Percentiles rank a stretch among this genome's conserved stretches.
phyloP scores from a whole-genome alignment of 2,888 invertebrate species.

The Nephrotoma flavescens region DNA sequence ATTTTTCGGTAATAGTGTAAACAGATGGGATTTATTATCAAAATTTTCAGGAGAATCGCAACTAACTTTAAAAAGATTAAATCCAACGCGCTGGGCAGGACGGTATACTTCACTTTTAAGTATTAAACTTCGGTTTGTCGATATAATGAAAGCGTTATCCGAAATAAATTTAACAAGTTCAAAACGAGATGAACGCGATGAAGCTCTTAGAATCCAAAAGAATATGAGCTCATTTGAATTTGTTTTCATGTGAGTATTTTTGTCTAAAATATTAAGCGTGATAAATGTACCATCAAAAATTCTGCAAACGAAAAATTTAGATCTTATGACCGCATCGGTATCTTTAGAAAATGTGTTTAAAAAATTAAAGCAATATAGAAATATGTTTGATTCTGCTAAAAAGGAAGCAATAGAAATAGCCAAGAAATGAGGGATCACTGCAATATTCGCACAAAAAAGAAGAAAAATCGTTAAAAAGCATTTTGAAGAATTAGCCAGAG shows the following conservation, averaged over 20 bases:
- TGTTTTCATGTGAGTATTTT: neutral
- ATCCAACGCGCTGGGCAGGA: constrained; percentile 20
- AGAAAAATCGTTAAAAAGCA: neutral
- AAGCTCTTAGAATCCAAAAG: neutral
- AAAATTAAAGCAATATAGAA: constrained; percentile 1
- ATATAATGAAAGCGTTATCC: neutral
- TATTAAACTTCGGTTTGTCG: neutral
- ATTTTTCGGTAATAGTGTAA: constrained; percentile 18
- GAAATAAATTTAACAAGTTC: neutral
- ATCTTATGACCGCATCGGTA: neutral
- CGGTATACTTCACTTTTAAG: constrained; percentile 5
- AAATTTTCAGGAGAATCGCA: constrained; percentile 16
- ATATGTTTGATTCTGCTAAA: neutral
- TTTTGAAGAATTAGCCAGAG: too few species aligned
- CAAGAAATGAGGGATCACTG: neutral
- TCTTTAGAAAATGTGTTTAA: neutral
- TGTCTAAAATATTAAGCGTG: neutral
- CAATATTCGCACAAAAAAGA: neutral
- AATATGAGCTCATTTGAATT: neutral
- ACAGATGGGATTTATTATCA: constrained; percentile 17
- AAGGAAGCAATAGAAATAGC: neutral
- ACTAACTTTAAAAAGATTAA: constrained; percentile 17
- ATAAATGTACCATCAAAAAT: neutral
- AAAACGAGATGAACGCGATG: neutral
- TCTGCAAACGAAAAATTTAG: neutral